Percentiles rank a stretch among this genome's conserved stretches.
Conservation (phyloP, 2,113 vertebrate species). For the Perognathus longimembris region DNA sequence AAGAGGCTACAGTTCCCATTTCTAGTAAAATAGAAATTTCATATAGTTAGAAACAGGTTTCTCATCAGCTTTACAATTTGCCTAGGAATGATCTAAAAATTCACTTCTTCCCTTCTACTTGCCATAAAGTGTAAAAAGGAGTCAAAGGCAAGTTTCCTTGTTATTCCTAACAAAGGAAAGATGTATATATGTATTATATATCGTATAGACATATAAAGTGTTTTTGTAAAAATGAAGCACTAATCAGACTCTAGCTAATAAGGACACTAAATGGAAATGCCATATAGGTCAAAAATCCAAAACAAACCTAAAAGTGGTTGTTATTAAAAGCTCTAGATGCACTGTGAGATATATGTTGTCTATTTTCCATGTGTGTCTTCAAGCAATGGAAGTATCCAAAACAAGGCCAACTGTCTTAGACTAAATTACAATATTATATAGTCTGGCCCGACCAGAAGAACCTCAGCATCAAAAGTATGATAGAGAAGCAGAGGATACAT, state of each 20-base stretch:
- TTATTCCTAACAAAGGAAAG: constrained; percentile 90
- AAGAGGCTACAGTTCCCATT: constrained; percentile 90
- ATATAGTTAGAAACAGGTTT: constrained; percentile 89
- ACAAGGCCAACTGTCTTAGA: constrained; percentile 88
- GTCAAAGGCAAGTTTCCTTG: constrained; percentile 89
- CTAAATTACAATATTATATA: constrained; percentile 88
- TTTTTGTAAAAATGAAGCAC: constrained; percentile 94
- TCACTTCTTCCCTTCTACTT: constrained; percentile 88
- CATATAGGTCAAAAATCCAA: constrained; percentile 90
- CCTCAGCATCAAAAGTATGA: constrained; percentile 87
- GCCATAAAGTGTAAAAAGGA: constrained; percentile 91
- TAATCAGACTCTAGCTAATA: constrained; percentile 95
- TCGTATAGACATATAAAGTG: constrained; percentile 96
- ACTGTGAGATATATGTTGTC: constrained; percentile 88
- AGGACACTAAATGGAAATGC: constrained; percentile 92
- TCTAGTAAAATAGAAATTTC: constrained; percentile 90
- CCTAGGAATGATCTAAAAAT: constrained; percentile 91
- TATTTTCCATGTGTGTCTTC: constrained; percentile 88
- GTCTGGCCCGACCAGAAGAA: constrained; percentile 87
- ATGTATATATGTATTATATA: constrained; percentile 92
- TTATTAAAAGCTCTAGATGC: constrained; percentile 93
- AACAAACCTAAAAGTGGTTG: constrained; percentile 84
- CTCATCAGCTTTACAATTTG: constrained; percentile 88
- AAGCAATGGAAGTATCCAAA: constrained; percentile 91
- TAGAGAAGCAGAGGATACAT: constrained; percentile 87